phyloP scores from a whole-genome alignment of 2,113 vertebrate genomes.

The Odocoileus virginianus region DNA sequence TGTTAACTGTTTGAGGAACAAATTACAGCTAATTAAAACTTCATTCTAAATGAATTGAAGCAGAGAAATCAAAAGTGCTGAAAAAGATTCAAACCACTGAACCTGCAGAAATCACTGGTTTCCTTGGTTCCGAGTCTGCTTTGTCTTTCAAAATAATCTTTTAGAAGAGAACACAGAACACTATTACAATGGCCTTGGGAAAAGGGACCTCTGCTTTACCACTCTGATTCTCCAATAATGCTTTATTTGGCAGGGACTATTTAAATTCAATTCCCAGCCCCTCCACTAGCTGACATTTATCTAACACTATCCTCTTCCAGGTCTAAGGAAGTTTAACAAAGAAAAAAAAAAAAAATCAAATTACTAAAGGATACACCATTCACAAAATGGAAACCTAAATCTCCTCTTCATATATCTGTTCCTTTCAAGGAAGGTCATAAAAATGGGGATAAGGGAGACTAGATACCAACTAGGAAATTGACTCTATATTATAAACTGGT shows the following conservation, averaged over 20 bases:
- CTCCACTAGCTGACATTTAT: not conserved
- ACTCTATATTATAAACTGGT: not conserved
- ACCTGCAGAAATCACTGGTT: not conserved
- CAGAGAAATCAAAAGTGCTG: constrained; percentile 1
- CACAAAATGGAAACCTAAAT: not conserved
- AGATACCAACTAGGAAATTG: not conserved
- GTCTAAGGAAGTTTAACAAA: not conserved
- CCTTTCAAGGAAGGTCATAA: not conserved
- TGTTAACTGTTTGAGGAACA: not conserved
- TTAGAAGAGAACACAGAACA: not conserved
- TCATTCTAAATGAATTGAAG: not conserved
- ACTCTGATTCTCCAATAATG: not conserved
- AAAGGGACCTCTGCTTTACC: not conserved
- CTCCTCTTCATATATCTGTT: not conserved
- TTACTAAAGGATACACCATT: constrained; percentile 1
- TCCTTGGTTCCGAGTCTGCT: not conserved
- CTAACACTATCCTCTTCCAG: not conserved
- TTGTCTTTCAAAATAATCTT: not conserved
- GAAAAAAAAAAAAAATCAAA: not conserved
- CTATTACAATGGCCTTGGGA: not conserved
- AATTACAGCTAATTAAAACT: not conserved
- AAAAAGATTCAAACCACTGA: not conserved
- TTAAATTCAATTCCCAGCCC: not conserved
- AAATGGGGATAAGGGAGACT: not conserved
- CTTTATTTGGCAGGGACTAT: not conserved